A percentile compares a stretch with the other conserved stretches of the same genome.
Conservation (phyloP, 1,140 invertebrate species). For the Zaprionus africanus region DNA sequence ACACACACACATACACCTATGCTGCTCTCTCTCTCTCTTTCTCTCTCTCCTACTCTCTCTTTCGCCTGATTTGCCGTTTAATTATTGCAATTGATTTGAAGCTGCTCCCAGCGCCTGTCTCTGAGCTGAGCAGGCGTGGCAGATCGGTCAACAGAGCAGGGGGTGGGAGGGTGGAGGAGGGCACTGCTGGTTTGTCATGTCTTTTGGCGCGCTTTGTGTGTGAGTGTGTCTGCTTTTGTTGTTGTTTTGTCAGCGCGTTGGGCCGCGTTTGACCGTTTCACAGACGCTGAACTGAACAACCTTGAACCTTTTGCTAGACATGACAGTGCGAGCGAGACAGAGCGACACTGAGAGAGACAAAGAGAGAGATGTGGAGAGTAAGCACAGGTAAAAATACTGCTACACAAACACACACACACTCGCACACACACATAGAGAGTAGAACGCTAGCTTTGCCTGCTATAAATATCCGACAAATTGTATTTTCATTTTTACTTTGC, state of each 20-base stretch:
- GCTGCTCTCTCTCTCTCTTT: background rate
- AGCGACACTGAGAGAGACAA: conserved; percentile 6
- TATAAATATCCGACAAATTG: conserved; percentile 36
- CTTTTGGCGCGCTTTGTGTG: conserved; percentile 42
- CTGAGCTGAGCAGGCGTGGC: background rate
- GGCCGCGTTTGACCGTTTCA: conserved; percentile 32
- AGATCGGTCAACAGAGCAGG: too few relatives aligned
- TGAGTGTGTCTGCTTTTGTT: conserved; percentile 2
- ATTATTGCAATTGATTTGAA: conserved; percentile 52
- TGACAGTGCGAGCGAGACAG: conserved; percentile 2
- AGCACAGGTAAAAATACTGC: conserved; percentile 36
- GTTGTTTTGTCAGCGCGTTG: conserved; percentile 38
- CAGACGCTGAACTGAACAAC: conserved; percentile 46
- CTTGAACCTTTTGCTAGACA: conserved; percentile 54
- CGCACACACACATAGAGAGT: background rate
- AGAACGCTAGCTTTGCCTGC: background rate
- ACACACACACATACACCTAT: conserved; percentile 6
- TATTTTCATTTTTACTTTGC: conserved; percentile 31
- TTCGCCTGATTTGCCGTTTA: conserved; percentile 37
- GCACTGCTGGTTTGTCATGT: background rate
- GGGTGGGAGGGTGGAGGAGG: background rate
- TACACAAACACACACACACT: conserved; percentile 5
- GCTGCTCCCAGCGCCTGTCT: conserved; percentile 11
- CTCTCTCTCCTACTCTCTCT: background rate
- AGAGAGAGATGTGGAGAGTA: background rate